Percentiles rank a stretch among this genome's conserved stretches.
Evolutionary conservation across 2,797 vertebrate species (phyloP).

Genomic region (Rhabdomys pumilio): DNA sequence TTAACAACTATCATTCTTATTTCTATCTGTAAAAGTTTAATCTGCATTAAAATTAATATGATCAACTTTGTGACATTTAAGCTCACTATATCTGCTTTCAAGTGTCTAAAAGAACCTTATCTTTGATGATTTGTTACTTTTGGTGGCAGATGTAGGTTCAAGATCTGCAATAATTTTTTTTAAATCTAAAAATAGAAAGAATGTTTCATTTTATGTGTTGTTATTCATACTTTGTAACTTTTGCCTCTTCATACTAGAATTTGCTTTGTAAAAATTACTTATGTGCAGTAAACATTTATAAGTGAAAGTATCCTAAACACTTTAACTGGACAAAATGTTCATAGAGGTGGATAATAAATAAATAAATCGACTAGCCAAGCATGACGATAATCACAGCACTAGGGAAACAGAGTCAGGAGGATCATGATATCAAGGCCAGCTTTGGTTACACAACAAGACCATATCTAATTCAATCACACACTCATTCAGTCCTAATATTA

Average conservation of each 20-base stretch:
- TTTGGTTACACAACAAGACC: background rate
- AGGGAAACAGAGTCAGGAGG: background rate
- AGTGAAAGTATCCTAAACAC: background rate
- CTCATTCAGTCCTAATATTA: background rate
- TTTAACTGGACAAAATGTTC: slow-evolving; percentile 21
- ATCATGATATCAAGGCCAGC: background rate
- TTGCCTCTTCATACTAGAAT: slow-evolving; percentile 89
- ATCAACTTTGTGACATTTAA: background rate
- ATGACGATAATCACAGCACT: background rate
- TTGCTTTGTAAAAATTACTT: slow-evolving; percentile 91
- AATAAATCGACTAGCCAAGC: background rate
- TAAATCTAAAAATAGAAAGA: slow-evolving; percentile 82
- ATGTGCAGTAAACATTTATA: slow-evolving; percentile 89
- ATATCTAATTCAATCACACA: background rate
- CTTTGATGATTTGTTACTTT: background rate
- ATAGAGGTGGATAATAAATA: slow-evolving; percentile 26
- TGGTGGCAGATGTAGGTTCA: slow-evolving; percentile 70
- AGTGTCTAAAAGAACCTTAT: background rate
- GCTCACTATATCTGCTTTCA: background rate
- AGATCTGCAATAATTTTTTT: slow-evolving; percentile 91
- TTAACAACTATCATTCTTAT: background rate
- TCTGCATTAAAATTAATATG: background rate
- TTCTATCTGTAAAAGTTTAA: background rate
- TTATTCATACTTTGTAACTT: slow-evolving; percentile 85
- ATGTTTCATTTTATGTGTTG: slow-evolving; percentile 85